A percentile compares a stretch with the other conserved stretches of the same genome.
Evolutionary conservation across 2,797 vertebrate genomes (phyloP).

Genomic region (Pipistrellus pygmaeus): DNA sequence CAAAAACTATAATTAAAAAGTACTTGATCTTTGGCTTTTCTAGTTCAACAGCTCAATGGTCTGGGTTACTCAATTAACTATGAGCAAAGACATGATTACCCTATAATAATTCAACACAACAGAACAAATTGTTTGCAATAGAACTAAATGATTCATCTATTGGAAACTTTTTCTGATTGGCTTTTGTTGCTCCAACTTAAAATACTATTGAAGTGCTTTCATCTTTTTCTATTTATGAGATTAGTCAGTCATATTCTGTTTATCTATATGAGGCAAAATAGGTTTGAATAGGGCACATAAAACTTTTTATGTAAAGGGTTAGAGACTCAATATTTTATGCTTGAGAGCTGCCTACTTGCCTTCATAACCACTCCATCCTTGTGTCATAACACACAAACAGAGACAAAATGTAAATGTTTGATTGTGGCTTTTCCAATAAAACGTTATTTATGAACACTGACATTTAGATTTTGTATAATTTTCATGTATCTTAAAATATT

Average conservation of each 20-base stretch:
- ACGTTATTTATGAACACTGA: background rate
- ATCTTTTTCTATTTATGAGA: background rate
- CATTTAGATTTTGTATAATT: background rate
- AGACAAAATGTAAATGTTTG: background rate
- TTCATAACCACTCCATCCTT: background rate
- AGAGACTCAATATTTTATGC: background rate
- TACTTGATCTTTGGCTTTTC: background rate
- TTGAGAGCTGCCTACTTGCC: rapidly evolving
- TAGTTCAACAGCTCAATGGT: constrained; percentile 48
- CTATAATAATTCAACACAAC: constrained; percentile 39
- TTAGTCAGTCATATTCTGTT: background rate
- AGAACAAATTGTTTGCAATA: constrained; percentile 50
- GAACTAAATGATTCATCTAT: background rate
- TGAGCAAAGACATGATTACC: constrained; percentile 56
- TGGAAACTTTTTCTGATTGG: background rate
- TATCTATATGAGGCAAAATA: background rate
- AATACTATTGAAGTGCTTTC: background rate
- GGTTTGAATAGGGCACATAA: background rate
- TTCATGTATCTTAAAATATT: background rate
- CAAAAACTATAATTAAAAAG: background rate
- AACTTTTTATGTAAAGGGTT: background rate
- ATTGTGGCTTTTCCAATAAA: background rate
- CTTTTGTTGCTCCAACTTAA: constrained; percentile 23
- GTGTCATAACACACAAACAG: background rate
- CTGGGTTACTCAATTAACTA: constrained; percentile 62